A percentile compares a stretch with the other conserved stretches of the same genome.
phyloP scores from a whole-genome alignment of 2,797 vertebrate genomes.

The Cryptoblepharus egeriae region DNA sequence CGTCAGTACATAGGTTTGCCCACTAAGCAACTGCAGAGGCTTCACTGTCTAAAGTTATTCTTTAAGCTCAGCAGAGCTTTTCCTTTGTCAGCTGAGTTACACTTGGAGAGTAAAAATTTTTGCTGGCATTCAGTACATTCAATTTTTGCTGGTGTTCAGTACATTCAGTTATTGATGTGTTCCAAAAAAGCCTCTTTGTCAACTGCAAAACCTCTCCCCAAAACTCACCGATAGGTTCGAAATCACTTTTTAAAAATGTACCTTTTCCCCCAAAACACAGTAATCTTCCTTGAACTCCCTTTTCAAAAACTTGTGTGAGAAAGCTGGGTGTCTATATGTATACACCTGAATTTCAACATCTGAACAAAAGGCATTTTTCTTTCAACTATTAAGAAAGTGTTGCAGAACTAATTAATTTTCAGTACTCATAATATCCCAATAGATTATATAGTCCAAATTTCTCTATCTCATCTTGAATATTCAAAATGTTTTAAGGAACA shows the following conservation, averaged over 20 bases:
- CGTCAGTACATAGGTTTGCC: neutral
- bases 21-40: neutral
- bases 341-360: neutral
- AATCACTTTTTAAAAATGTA: neutral
- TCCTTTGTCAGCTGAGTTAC: neutral
- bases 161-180: neutral
- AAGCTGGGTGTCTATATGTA: neutral
- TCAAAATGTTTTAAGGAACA: neutral
- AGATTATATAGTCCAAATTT: neutral
- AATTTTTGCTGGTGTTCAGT: too few relatives aligned
- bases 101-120: neutral
- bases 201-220: neutral
- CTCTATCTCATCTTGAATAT: neutral
- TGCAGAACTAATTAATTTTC: neutral
- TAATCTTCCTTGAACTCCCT: neutral
- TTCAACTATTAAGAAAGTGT: neutral
- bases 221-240: neutral
- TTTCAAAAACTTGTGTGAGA: neutral
- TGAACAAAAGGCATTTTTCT: neutral
- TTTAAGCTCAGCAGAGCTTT: neutral
- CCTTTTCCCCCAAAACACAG: neutral
- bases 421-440: neutral
- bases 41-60: neutral
- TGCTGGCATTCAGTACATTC: neutral
- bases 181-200: neutral